Percentiles rank a stretch among this genome's conserved stretches.
Evolutionary conservation across 1,140 invertebrate genomes (phyloP).

Genomic region (Riptortus pedestris): DNA sequence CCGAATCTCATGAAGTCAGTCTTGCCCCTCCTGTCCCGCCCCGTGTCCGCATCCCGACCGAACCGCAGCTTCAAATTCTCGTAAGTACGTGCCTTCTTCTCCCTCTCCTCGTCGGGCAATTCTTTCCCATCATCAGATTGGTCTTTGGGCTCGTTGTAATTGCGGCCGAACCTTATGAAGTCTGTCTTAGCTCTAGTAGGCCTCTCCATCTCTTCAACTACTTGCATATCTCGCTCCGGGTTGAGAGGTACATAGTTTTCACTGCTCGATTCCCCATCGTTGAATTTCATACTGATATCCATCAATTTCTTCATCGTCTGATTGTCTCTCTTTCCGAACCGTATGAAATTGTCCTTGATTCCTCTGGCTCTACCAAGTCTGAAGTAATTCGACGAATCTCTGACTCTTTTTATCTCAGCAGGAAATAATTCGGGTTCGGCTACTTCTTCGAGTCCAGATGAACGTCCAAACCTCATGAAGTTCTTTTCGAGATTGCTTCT

Average conservation of each 20-base stretch:
- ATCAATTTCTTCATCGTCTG: no score
- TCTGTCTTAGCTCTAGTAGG: neutral
- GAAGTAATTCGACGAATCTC: constrained; percentile 30
- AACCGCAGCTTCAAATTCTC: constrained; percentile 30
- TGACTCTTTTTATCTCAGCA: no score
- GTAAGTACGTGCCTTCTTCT: neutral
- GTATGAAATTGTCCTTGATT: constrained; percentile 35
- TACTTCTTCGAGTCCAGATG: neutral
- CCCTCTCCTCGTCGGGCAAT: constrained; percentile 24
- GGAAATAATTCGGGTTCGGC: no score
- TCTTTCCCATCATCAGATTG: constrained; percentile 35
- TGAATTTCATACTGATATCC: no score
- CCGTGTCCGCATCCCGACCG: constrained; percentile 24
- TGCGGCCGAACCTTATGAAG: constrained; percentile 32
- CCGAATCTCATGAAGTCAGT: constrained; percentile 36
- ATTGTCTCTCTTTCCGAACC: constrained; percentile 33
- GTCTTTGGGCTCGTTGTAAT: neutral
- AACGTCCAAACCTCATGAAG: constrained; percentile 34
- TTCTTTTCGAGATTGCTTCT: constrained; percentile 33
- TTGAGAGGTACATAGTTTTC: no score
- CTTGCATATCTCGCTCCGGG: neutral
- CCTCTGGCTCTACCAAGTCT: constrained; percentile 31
- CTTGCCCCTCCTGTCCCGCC: neutral
- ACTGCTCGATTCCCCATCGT: neutral
- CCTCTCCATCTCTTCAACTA: neutral